Evolutionary conservation across 2,113 vertebrate species (phyloP).

Genomic region (Psettodes erumei): DNA sequence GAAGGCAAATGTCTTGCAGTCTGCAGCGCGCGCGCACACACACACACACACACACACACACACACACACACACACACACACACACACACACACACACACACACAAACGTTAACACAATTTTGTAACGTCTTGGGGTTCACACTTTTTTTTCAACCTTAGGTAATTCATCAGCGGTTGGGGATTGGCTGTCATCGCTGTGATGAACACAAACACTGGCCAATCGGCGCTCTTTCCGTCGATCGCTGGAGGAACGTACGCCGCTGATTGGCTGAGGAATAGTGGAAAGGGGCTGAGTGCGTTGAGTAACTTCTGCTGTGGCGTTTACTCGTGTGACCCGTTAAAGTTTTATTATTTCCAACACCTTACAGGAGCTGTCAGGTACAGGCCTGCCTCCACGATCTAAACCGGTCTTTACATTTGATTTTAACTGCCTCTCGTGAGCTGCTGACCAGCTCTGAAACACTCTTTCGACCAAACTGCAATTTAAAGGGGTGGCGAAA

Average conservation of each 20-base stretch:
- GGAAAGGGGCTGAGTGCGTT: conserved; percentile 29
- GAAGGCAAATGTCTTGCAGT: too few relatives aligned
- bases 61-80: too few relatives aligned
- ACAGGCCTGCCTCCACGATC: neutral
- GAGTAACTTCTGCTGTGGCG: conserved; percentile 45
- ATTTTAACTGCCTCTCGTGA: neutral
- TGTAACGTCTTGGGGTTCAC: too few relatives aligned
- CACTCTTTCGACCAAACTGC: fast-evolving
- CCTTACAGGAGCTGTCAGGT: neutral
- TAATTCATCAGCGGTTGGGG: neutral
- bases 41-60: too few relatives aligned
- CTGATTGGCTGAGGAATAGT: conserved; percentile 50
- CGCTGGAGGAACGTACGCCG: fast-evolving
- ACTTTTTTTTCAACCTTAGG: conserved; percentile 9
- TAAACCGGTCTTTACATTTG: too few relatives aligned
- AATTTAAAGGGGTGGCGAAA: conserved; percentile 18
- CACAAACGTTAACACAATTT: too few relatives aligned
- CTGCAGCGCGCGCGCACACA: too few relatives aligned
- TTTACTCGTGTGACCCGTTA: neutral
- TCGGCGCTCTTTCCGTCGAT: conserved; percentile 3
- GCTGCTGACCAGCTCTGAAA: neutral
- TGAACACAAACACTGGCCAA: neutral
- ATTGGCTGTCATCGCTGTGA: conserved; percentile 40
- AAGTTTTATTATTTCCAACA: neutral
- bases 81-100: too few relatives aligned